Evolutionary conservation across 92 coral and sea anemone species (phyloP), one percentile per base, ranked within the genome.

Genomic region (Porites cylindrica): DNA sequence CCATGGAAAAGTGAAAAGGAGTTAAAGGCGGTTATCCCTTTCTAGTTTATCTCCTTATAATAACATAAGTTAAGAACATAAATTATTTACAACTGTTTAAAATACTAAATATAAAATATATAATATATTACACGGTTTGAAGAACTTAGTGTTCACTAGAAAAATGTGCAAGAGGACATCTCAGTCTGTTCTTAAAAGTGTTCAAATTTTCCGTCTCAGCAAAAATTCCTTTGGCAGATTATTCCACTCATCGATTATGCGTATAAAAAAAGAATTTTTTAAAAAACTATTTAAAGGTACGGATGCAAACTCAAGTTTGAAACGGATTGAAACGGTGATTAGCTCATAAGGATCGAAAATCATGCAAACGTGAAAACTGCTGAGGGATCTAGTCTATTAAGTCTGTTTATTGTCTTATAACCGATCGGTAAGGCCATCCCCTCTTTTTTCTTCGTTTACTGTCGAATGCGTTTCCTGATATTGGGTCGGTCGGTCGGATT

Each of bases 21-120:
- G 67, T 0, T 62, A 19, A 62, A 62, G 20, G 67, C 16, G 67
- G 67, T 6, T 62, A 62, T 19, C 67, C 67, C 67, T 62, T 19
- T 62, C 67, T 19, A 62, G 67, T 14, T 62, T 62, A 62, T 62
- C 67, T 62, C 67, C 67, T 62, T 14, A 62, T 62, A 62, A 62
- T 62, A 62, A 62, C 0, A 62, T 62, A 62, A 62, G 0, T 62
- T 62, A 62, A 62, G 6, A 62, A 8, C 0, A 62, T 14, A 0
- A 6, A 8, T 62, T 62, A 62, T 62, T 62, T 6, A 8, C 67
- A 62, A 14, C 67, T 62, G 47, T 38, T 38, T 38, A 38, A 38
- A 38, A 38, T 38, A 4, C 47, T 38, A 38, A 38, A 38, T 38
- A 19, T 9, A 14, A 62, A 62, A 62, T 19, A 62, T 62, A 14